Conservation (phyloP, 2,797 vertebrate species). For the Salmo trutta region DNA sequence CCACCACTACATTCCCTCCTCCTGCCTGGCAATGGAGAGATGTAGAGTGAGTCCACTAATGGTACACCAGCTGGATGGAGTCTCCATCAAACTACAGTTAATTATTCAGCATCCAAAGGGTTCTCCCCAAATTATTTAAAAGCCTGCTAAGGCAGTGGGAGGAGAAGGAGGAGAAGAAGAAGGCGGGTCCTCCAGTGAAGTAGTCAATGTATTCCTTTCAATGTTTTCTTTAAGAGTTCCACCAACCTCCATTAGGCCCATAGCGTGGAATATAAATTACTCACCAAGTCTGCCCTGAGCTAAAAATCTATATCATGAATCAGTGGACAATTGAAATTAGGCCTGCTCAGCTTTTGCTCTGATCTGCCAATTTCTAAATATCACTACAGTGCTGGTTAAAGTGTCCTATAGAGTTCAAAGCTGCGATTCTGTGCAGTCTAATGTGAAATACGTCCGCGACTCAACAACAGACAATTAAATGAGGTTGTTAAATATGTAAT, state of each 20-base stretch:
- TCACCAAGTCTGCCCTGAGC: conserved; percentile 22
- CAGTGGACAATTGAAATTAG: not conserved
- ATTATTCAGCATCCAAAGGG: conserved; percentile 77
- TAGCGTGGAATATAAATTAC: conserved; percentile 31
- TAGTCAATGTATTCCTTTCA: conserved; percentile 42
- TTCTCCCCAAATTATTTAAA: conserved; percentile 78
- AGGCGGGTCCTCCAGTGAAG: conserved; percentile 37
- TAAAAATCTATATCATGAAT: conserved; percentile 38
- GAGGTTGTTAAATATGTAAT: too few species aligned
- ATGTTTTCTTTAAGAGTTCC: conserved; percentile 33
- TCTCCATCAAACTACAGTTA: conserved; percentile 72
- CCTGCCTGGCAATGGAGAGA: conserved; percentile 57
- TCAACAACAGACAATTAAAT: not conserved
- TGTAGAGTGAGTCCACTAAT: conserved; percentile 66
- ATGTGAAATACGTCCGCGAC: not conserved
- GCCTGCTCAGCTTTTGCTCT: not conserved
- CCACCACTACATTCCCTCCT: conserved; percentile 35
- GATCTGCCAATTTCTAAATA: not conserved
- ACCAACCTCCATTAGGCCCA: conserved; percentile 21
- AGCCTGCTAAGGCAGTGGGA: conserved; percentile 47
- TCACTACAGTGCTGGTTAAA: conserved; percentile 14
- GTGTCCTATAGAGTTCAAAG: not conserved
- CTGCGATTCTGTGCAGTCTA: not conserved
- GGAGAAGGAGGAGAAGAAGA: conserved; percentile 25
- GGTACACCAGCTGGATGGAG: conserved; percentile 72